phyloP scores from a whole-genome alignment of 2,888 invertebrate species.

The Gymnoscelis rufifasciata region DNA sequence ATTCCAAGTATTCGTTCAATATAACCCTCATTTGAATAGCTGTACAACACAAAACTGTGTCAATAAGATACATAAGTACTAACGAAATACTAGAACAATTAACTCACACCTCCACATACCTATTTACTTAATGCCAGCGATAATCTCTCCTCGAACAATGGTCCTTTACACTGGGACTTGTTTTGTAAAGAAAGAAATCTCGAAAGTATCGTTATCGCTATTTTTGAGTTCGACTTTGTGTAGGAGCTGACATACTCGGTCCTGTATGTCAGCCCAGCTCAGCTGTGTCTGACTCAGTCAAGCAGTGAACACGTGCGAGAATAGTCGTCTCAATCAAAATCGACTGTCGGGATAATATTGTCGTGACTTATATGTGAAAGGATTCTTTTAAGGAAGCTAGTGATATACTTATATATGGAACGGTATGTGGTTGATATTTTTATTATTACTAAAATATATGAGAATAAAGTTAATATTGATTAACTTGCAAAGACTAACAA shows the following conservation, averaged over 20 bases:
- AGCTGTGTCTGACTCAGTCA: conserved; percentile 42
- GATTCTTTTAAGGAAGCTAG: neutral
- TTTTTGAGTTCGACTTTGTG: neutral
- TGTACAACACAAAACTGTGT: too few species aligned
- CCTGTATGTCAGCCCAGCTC: neutral
- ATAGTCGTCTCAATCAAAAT: too few species aligned
- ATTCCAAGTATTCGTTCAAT: neutral
- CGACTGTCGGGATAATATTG: conserved; percentile 10
- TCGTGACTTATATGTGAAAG: conserved; percentile 20
- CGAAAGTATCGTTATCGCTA: neutral
- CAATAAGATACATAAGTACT: too few species aligned
- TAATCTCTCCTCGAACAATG: neutral
- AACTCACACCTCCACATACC: neutral
- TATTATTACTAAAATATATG: neutral
- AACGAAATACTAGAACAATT: too few species aligned
- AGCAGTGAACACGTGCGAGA: conserved; percentile 44
- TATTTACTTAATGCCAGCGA: neutral
- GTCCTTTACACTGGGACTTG: neutral
- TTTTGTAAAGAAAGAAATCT: conserved; percentile 1
- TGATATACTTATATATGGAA: neutral
- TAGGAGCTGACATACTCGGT: neutral
- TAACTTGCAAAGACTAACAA: too few species aligned
- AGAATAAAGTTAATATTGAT: too few species aligned
- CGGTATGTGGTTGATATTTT: neutral
- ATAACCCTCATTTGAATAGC: neutral